Evolutionary conservation across 2,113 vertebrate genomes (phyloP).

Genomic region (Myiopsitta monachus): DNA sequence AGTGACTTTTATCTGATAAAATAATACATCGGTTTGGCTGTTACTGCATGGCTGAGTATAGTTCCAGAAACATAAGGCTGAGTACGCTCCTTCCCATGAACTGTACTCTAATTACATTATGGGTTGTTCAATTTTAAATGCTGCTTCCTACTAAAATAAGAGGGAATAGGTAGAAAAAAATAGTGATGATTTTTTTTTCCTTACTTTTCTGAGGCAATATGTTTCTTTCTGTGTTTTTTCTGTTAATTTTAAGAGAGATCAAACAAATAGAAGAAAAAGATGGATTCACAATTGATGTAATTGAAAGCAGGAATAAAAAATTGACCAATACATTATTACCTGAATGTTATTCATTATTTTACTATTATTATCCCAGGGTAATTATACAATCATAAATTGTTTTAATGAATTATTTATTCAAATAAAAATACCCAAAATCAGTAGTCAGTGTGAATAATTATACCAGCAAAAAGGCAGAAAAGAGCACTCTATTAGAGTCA

Average conservation of each 20-base stretch:
- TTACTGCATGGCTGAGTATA: background rate
- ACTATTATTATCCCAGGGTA: background rate
- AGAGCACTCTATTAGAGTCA: background rate
- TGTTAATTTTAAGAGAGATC: background rate
- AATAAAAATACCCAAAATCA: background rate
- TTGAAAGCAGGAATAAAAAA: background rate
- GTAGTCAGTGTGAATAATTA: background rate
- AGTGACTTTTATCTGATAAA: conserved; percentile 31
- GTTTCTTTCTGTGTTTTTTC: background rate
- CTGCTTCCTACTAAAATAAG: background rate
- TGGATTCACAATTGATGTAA: background rate
- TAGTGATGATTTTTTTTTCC: background rate
- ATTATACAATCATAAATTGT: background rate
- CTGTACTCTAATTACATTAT: background rate
- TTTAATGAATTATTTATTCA: background rate
- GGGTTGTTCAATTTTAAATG: background rate
- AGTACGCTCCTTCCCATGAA: background rate
- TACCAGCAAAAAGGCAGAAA: background rate
- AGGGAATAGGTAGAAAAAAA: background rate
- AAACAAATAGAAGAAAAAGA: background rate
- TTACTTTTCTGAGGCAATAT: background rate
- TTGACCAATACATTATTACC: background rate
- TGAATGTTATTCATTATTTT: background rate
- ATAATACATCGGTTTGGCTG: background rate
- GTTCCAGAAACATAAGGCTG: background rate